These are phyloP conservation scores for Hydraecia micacea DNA, from an alignment of 2,888 invertebrate species.

Conservation along the genomic window DNA sequence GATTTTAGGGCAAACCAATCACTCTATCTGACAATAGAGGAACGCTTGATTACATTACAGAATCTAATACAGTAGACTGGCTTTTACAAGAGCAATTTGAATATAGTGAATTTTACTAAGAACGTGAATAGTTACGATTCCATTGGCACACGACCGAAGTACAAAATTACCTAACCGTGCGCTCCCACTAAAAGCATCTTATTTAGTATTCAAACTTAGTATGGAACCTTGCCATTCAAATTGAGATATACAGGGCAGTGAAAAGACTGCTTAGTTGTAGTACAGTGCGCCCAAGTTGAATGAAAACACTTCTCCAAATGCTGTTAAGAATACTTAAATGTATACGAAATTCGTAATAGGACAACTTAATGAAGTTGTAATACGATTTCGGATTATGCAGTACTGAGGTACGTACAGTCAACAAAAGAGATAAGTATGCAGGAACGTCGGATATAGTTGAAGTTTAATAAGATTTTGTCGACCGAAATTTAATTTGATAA, in stretches of 20 bases:
- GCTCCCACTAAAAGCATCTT: constrained; percentile 69
- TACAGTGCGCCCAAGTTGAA: constrained; percentile 68
- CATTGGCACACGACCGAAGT: constrained; percentile 53
- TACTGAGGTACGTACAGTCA: background rate
- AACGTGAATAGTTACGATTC: constrained; percentile 56
- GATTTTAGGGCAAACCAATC: constrained; percentile 32
- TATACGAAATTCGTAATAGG: constrained; percentile 42
- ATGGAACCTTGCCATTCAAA: constrained; percentile 78
- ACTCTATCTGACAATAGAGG: constrained; percentile 29
- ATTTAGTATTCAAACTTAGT: constrained; percentile 82
- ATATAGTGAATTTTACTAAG: constrained; percentile 50
- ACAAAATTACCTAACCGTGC: constrained; percentile 68
- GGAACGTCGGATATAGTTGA: too few species aligned
- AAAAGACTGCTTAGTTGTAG: constrained; percentile 74
- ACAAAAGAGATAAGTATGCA: too few species aligned
- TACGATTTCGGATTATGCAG: constrained; percentile 15
- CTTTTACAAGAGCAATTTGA: constrained; percentile 42
- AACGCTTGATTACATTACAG: constrained; percentile 36
- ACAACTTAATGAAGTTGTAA: constrained; percentile 36
- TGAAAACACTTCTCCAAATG: constrained; percentile 68
- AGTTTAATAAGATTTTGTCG: too few species aligned
- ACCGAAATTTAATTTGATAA: too few species aligned
- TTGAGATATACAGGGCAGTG: constrained; percentile 76
- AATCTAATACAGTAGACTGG: constrained; percentile 27
- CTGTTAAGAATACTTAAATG: constrained; percentile 65